Base-by-base conservation (phyloP, 2,888 invertebrate species). In the Tenodera sinensis region DNA sequence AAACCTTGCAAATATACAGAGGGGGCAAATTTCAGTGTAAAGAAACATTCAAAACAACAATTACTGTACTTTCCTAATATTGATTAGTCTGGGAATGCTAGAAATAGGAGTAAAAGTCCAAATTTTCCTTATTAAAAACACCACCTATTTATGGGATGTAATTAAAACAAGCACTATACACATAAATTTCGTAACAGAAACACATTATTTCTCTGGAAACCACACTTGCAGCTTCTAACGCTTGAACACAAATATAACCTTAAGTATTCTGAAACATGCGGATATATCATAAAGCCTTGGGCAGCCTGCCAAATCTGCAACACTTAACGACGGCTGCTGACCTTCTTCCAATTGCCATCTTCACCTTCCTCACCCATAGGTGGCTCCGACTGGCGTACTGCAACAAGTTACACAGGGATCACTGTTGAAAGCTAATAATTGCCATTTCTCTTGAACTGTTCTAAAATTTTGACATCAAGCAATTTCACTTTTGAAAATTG, bases 341-440 rank as follows among this genome's bases (percentile, higher is more conserved):
- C 93, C 91, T 91, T 92, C 34, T 92, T 92, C 93, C 93, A 93
- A 54, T 92, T 92, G 82, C 93, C 93, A 85, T 93, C 93, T 87
- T 92, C 93, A 83, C 91, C 92, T 90, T 94, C 95, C 4, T 94
- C 95, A 81, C 47, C 92, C 91, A 30, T 90, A 90, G 90, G 90
- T 89, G 91, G 91, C 89, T 89, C 92, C 91, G 91, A 93, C 93
- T 87, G 93, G 89, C 92, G 92, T n/a, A 92, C 92, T 91, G 91
- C 91, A 91, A 89, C 86, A 89, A 47, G 30, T 34, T 42, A 27
- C 2, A 42, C 42, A 42, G 42, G 12, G 6, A 42, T 42, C 12
- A 42, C 12, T 9, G 12, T 42, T 12, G 12, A 42, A 42, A 9
- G 12, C 7, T 34, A 42, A 6, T 42, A 6, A 42, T 42, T 9